A percentile compares a stretch with the other conserved stretches of the same genome.
Conservation (phyloP, 2,797 vertebrate genomes). For the Sebastes hubbsi region DNA sequence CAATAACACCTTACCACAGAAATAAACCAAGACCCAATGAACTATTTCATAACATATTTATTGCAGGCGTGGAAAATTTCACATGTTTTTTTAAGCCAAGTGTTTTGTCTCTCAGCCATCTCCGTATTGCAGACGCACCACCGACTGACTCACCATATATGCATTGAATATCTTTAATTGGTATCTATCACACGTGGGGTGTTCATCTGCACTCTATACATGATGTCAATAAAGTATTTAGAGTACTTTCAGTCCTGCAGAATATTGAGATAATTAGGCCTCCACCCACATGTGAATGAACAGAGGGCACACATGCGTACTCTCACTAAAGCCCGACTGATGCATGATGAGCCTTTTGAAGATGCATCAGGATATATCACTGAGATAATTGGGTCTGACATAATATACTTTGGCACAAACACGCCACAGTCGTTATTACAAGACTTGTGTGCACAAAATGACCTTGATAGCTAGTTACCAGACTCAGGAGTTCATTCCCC, state of each 20-base stretch:
- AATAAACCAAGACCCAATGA: not conserved
- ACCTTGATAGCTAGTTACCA: conserved; percentile 6
- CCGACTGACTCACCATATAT: conserved; percentile 20
- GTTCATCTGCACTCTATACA: conserved; percentile 40
- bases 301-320: not conserved
- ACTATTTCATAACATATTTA: conserved; percentile 28
- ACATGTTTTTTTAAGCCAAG: conserved; percentile 8
- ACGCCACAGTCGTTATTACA: not conserved
- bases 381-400: conserved; percentile 8
- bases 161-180: conserved; percentile 52
- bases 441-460: conserved; percentile 15
- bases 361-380: conserved; percentile 13
- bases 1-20: too few species aligned
- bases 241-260: conserved; percentile 37
- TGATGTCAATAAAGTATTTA: conserved; percentile 40
- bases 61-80: conserved; percentile 11
- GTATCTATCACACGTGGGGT: conserved; percentile 23
- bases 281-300: conserved; percentile 37
- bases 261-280: conserved; percentile 54
- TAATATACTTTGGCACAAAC: not conserved
- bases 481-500: not conserved
- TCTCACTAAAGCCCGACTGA: conserved; percentile 1
- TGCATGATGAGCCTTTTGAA: not conserved
- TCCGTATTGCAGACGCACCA: conserved; percentile 1
- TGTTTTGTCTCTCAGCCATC: conserved; percentile 4